A percentile compares a stretch with the other conserved stretches of the same genome.
phyloP scores from a whole-genome alignment of 23 tunicate species.

The Trididemnum miniatum region DNA sequence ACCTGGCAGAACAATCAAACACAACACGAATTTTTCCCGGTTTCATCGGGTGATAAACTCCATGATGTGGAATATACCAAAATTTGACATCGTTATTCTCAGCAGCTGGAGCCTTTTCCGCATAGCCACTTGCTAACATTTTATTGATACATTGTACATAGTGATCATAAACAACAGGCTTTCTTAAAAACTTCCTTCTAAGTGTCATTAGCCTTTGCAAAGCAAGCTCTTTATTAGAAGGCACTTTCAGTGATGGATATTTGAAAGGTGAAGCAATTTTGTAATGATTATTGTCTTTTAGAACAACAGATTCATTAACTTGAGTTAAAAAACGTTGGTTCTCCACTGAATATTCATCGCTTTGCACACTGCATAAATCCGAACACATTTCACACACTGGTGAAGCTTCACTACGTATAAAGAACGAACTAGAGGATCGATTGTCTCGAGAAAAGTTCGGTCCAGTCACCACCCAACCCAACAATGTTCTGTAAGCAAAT shows the following conservation, averaged over 20 bases:
- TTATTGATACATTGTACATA: slow-evolving; percentile 11
- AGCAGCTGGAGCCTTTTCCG: slow-evolving; percentile 41
- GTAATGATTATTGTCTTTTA: slow-evolving; percentile 20
- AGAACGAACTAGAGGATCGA: too few relatives aligned
- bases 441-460: neutral
- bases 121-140: slow-evolving; percentile 25
- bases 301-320: too few relatives aligned
- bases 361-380: too few relatives aligned
- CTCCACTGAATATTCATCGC: too few relatives aligned
- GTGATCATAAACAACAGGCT: neutral
- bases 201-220: neutral
- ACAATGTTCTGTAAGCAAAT: neutral
- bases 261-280: slow-evolving; percentile 26
- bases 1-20: slow-evolving; percentile 46
- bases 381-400: too few relatives aligned
- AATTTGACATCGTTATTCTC: too few relatives aligned
- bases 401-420: too few relatives aligned
- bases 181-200: neutral
- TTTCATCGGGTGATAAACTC: too few relatives aligned
- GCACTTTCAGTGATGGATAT: slow-evolving; percentile 5
- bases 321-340: too few relatives aligned
- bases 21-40: too few relatives aligned
- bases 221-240: slow-evolving; percentile 1
- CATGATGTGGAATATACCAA: slow-evolving; percentile 45
- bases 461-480: neutral